Evolutionary conservation across 2,888 invertebrate species (phyloP).

Genomic region (Dasypolia templi): DNA sequence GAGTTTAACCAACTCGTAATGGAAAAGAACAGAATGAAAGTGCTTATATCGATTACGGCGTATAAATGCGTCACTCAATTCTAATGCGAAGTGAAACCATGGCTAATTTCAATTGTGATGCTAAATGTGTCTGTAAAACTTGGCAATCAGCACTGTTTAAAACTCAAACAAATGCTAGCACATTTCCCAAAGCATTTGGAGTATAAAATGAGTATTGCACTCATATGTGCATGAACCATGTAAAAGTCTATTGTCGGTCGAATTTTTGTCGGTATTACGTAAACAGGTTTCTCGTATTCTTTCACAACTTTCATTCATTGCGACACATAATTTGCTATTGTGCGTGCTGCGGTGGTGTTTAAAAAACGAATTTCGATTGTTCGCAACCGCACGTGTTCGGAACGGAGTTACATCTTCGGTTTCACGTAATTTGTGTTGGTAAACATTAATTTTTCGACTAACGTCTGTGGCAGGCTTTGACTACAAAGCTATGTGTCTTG

Average conservation of each 20-base stretch:
- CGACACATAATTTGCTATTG: slow-evolving; percentile 71
- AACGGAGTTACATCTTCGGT: slow-evolving; percentile 50
- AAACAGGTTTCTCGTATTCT: slow-evolving; percentile 73
- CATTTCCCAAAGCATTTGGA: slow-evolving; percentile 51
- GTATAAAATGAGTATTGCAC: slow-evolving; percentile 64
- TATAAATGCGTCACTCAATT: slow-evolving; percentile 26
- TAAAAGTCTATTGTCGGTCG: slow-evolving; percentile 65
- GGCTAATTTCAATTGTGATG: slow-evolving; percentile 45
- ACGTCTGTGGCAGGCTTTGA: not conserved
- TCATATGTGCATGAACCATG: slow-evolving; percentile 69
- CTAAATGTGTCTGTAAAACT: slow-evolving; percentile 52
- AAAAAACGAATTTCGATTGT: slow-evolving; percentile 67
- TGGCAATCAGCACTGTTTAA: slow-evolving; percentile 54
- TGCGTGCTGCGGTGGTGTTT: slow-evolving; percentile 68
- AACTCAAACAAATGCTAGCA: slow-evolving; percentile 39
- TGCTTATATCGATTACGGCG: slow-evolving; percentile 23
- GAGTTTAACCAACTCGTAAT: not conserved
- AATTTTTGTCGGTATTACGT: slow-evolving; percentile 72
- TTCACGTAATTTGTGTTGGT: slow-evolving; percentile 40
- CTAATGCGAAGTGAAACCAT: slow-evolving; percentile 50
- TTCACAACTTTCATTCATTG: slow-evolving; percentile 80
- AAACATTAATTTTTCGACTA: slow-evolving; percentile 15
- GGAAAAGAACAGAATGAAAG: slow-evolving; percentile 40
- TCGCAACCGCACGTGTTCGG: slow-evolving; percentile 54
- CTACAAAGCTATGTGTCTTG: not conserved